Evolutionary conservation across 2,888 invertebrate genomes (phyloP), one percentile per base, ranked within the genome.

Genomic region (Teinopalpus imperialis): DNA sequence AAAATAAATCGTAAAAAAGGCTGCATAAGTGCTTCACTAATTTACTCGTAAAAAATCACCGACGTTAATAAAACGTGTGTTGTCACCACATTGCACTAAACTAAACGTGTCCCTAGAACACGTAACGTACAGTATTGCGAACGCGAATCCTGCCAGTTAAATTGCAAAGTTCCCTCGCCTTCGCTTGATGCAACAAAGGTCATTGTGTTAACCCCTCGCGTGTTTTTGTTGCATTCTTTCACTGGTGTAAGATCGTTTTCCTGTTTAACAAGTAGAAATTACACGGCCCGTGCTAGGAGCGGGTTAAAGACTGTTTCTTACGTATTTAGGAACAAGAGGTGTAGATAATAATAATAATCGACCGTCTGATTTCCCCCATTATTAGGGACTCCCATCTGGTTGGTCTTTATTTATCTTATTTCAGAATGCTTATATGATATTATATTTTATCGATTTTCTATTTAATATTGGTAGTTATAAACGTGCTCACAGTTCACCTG

Each of bases 141-240:
- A 13, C 13, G 14, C 23, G 35, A 35, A 24, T 36, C 21, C 13
- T 20, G 21, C 36, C 7, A 21, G n/a, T 21, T 12, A 44, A 44
- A 44, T 44, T 31, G 44, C 44, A 44, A 32, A 31, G 39, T 7
- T 9, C 20, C 20, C 10, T 34, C 32, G 10, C 24, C 14, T 24
- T 10, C 27, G 20, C 10, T 24, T 44, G 39, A 39, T 21, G 44
- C 39, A 45, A 45, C 23, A 31, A 24, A 44, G 44, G 44, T 44
- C 39, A 26, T 32, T 39, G 44, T 32, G 37, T 31, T 39, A 32
- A 45, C 39, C 44, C 31, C 16, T 21, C 37, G 31, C 39, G 37
- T 45, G 27, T 39, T 45, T 45, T 32, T 39, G 39, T 39, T 39
- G 39, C 44, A 39, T 45, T 45, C 44, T 45, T 45, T 36, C 23